Evolutionary conservation across 2,797 vertebrate species (phyloP).

Genomic region (Atherinosoma microstoma): DNA sequence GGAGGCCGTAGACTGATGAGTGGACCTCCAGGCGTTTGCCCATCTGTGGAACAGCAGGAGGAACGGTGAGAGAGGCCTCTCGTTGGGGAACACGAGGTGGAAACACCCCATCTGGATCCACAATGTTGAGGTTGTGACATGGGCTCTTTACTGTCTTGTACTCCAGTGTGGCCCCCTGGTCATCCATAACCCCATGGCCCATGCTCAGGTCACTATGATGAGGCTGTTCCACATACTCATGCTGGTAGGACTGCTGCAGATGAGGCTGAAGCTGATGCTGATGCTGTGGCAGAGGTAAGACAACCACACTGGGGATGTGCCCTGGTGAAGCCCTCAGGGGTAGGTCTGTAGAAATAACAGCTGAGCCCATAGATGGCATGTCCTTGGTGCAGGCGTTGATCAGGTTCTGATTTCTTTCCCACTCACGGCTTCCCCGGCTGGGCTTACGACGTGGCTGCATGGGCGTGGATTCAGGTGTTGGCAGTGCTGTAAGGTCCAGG

Average conservation of each 20-base stretch:
- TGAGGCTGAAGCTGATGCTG: slow-evolving; percentile 85
- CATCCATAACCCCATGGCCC: slow-evolving; percentile 85
- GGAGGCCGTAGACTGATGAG: slow-evolving; percentile 89
- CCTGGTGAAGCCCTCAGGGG: slow-evolving; percentile 93
- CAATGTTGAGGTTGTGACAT: slow-evolving; percentile 88
- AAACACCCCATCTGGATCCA: slow-evolving; percentile 88
- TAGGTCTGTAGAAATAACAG: slow-evolving; percentile 94
- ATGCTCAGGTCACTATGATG: slow-evolving; percentile 88
- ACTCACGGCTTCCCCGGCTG: slow-evolving; percentile 93
- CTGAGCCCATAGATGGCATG: slow-evolving; percentile 89
- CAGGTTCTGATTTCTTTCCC: slow-evolving; percentile 98
- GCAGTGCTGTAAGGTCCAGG: slow-evolving; percentile 92
- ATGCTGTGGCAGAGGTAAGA: slow-evolving; percentile 89
- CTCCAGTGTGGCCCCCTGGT: slow-evolving; percentile 94
- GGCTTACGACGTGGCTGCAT: slow-evolving; percentile 96
- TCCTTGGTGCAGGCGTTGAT: slow-evolving; percentile 99
- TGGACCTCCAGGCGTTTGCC: slow-evolving; percentile 95
- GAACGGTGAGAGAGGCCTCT: slow-evolving; percentile 92
- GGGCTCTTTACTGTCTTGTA: slow-evolving; percentile 96
- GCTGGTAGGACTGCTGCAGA: slow-evolving; percentile 92
- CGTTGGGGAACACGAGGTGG: slow-evolving; percentile 96
- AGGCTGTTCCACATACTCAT: slow-evolving; percentile 97
- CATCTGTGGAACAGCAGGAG: slow-evolving; percentile 91
- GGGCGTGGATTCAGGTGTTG: slow-evolving; percentile 96
- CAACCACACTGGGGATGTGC: slow-evolving; percentile 96